These are phyloP conservation scores for Hydractinia symbiolongicarpus DNA, from an alignment of 30 jellyfish, hydroid and myxozoan species.

Conservation along the genomic window DNA sequence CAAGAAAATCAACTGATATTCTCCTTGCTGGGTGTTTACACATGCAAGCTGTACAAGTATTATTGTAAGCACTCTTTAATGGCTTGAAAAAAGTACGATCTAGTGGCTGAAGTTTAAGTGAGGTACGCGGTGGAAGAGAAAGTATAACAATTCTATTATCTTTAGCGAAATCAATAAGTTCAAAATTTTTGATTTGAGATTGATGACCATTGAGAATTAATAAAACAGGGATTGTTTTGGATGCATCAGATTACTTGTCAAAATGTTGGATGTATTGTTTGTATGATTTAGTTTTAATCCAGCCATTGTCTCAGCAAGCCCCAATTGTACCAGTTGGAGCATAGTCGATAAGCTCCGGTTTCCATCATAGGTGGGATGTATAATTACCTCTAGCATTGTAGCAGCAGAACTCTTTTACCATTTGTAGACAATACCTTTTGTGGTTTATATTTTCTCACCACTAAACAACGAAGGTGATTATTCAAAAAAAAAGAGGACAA, in stretches of 20 bases:
- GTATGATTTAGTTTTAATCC: conserved; percentile 40
- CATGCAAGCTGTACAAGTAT: conserved; percentile 27
- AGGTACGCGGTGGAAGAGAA: conserved; percentile 56
- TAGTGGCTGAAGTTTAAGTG: conserved; percentile 69
- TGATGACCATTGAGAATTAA: conserved; percentile 51
- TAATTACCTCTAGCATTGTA: too few relatives aligned
- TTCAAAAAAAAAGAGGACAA: too few relatives aligned
- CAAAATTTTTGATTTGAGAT: conserved; percentile 32
- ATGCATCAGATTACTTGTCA: not conserved
- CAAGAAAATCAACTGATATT: not conserved
- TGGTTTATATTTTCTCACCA: too few relatives aligned
- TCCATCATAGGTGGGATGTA: conserved; percentile 19
- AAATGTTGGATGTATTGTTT: conserved; percentile 29
- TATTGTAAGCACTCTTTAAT: conserved; percentile 41
- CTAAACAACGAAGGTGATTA: too few relatives aligned
- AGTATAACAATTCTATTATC: conserved; percentile 29
- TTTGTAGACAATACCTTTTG: too few relatives aligned
- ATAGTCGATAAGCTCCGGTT: conserved; percentile 38
- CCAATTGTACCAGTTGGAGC: conserved; percentile 57
- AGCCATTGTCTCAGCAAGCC: conserved; percentile 49
- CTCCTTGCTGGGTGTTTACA: conserved; percentile 32
- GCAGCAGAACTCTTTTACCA: too few relatives aligned
- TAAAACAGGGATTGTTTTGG: conserved; percentile 14
- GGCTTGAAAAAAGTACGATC: conserved; percentile 43
- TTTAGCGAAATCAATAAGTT: conserved; percentile 38